Base-by-base conservation (phyloP, 2,888 invertebrate species). In the Achlya flavicornis region DNA sequence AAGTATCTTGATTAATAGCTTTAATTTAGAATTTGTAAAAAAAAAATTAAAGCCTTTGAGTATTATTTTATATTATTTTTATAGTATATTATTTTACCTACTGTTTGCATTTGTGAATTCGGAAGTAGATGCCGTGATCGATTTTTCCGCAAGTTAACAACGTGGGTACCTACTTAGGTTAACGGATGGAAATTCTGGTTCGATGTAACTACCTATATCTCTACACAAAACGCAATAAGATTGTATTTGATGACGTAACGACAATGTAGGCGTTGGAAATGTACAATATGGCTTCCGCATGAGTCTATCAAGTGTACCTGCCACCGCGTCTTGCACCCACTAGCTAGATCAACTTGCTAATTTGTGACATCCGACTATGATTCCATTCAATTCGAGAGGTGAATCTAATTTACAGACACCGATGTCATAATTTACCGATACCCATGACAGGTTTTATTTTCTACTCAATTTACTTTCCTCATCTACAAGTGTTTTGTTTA, bases 221-320 rank as follows among this genome's bases (percentile, higher is more conserved):
- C 53, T 19, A 53, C 4, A 53, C 14, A 48, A 48, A 46, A 53
- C 10, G 53, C 53, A 53, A 19, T 38, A 35, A 58, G 59, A 14
- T 57, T 58, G n/a, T 59, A 16, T 59, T 59, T 38, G 16, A n/a
- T 35, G n/a, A 16, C 19, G n/a, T 16, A 60, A 26, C 67, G 66
- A 66, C 58, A 64, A 69, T 71, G 81, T 83, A 75, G 81, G 83
- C 76, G 77, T 78, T 74, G 70, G 74, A n/a, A n/a, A n/a, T n/a
- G n/a, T 73, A 73, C 68, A 71, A 67, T 68, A 68, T 65, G 72
- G 78, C 79, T 85, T 86, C 85, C 86, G 84, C 78, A 75, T 81
- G 74, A 76, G 68, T 73, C 71, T 76, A 60, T 76, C 74, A 75
- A 73, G 70, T 67, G 68, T 70, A 61, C 67, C 67, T 75, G 72